phyloP scores from a whole-genome alignment of 2,113 vertebrate species.

The Pelmatolapia mariae region DNA sequence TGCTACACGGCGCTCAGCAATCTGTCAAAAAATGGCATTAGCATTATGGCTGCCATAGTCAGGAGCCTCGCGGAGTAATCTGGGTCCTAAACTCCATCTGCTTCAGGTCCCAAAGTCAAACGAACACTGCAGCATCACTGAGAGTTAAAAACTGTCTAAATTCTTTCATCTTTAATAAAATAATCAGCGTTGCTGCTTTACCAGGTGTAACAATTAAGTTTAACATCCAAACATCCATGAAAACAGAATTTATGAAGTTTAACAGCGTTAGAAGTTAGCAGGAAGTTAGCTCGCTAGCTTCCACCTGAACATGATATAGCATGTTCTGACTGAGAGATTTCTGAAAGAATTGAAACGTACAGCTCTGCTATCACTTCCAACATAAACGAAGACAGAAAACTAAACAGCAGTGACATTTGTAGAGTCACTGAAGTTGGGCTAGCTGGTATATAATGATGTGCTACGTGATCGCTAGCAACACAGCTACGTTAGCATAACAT shows the following conservation, averaged over 20 bases:
- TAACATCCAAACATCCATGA: not conserved
- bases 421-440: no score
- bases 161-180: rapidly evolving
- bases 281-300: no score
- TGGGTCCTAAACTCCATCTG: not conserved
- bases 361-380: rapidly evolving
- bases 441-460: no score
- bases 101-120: not conserved
- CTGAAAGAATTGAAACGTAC: no score
- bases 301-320: rapidly evolving
- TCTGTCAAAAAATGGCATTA: not conserved
- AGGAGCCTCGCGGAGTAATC: not conserved
- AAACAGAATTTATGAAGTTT: rapidly evolving
- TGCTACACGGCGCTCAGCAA: rapidly evolving
- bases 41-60: rapidly evolving
- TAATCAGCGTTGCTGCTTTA: rapidly evolving
- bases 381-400: no score
- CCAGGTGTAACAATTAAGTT: not conserved
- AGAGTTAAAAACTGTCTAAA: rapidly evolving
- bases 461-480: rapidly evolving
- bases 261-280: not conserved
- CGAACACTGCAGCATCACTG: rapidly evolving
- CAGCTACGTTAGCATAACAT: no score
- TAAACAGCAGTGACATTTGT: no score
- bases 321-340: no score